phyloP scores from a whole-genome alignment of 2,797 vertebrate species.

The Sebastes minor region DNA sequence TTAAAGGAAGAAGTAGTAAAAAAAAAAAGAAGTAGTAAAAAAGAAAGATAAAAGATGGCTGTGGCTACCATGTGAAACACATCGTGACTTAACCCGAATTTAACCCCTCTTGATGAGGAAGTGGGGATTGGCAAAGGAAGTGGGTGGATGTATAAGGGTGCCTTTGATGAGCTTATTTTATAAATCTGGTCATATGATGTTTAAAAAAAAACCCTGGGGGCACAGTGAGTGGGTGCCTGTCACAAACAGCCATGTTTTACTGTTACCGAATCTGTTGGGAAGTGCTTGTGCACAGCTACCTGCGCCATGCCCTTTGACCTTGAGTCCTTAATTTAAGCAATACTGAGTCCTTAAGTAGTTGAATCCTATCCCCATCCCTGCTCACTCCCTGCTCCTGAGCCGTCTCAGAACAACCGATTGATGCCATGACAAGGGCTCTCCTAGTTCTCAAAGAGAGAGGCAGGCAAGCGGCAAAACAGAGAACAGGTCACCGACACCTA shows the following conservation, averaged over 20 bases:
- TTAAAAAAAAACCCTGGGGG: background rate
- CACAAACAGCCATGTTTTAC: background rate
- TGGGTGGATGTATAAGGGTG: background rate
- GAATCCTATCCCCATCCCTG: background rate
- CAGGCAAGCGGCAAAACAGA: background rate
- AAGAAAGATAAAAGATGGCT: slow-evolving; percentile 13
- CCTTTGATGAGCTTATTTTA: slow-evolving; percentile 59
- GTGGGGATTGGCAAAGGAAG: slow-evolving; percentile 21
- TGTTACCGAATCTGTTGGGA: background rate
- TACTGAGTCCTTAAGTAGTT: background rate
- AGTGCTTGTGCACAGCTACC: background rate
- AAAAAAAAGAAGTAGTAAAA: background rate
- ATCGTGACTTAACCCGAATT: slow-evolving; percentile 31
- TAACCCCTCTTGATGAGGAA: slow-evolving; percentile 43
- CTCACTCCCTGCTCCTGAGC: background rate
- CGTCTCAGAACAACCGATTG: background rate
- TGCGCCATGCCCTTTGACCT: slow-evolving; percentile 26
- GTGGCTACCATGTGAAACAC: slow-evolving; percentile 27
- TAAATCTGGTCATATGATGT: slow-evolving; percentile 50
- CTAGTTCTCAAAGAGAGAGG: background rate
- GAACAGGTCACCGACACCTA: background rate
- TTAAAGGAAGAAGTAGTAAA: background rate
- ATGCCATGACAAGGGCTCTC: background rate
- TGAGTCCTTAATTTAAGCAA: background rate
- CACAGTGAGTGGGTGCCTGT: slow-evolving; percentile 3